These are phyloP conservation scores for Pseudochaenichthys georgianus DNA, from an alignment of 2,797 vertebrate species.

Conservation along the genomic window DNA sequence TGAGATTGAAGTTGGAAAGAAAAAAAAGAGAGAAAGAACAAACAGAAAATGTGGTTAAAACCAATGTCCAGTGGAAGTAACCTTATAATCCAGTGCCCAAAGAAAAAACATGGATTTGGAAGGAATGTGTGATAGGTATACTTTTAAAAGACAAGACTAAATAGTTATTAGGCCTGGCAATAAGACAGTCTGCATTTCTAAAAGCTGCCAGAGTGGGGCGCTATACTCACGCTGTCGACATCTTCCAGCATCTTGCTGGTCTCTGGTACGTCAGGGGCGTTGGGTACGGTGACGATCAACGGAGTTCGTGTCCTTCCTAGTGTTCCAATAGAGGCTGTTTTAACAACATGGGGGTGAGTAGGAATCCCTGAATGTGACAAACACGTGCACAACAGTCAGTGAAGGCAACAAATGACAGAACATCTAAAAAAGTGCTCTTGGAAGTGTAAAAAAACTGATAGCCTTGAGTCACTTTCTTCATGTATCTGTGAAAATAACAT, in stretches of 20 bases:
- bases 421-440: background rate
- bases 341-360: slow-evolving; percentile 89
- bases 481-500: no score
- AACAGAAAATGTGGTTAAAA: slow-evolving; percentile 80
- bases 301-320: slow-evolving; percentile 94
- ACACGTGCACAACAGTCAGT: slow-evolving; percentile 22
- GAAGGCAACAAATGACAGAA: slow-evolving; percentile 9
- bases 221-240: slow-evolving; percentile 92
- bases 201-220: slow-evolving; percentile 23
- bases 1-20: slow-evolving; percentile 75
- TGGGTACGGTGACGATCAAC: slow-evolving; percentile 94
- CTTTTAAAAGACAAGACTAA: background rate
- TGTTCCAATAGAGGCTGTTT: slow-evolving; percentile 97
- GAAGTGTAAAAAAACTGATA: background rate
- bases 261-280: slow-evolving; percentile 93
- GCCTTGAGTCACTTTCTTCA: background rate
- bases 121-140: slow-evolving; percentile 48
- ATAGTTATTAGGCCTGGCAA: background rate
- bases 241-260: slow-evolving; percentile 96
- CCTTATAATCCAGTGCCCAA: slow-evolving; percentile 54
- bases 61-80: slow-evolving; percentile 53
- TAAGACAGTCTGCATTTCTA: slow-evolving; percentile 4
- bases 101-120: slow-evolving; percentile 63
- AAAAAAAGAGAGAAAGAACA: slow-evolving; percentile 81
- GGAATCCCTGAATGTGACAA: slow-evolving; percentile 81